These are phyloP conservation scores for Eumaeus atala DNA, from an alignment of 1,140 invertebrate genomes.

Conservation along the genomic window DNA sequence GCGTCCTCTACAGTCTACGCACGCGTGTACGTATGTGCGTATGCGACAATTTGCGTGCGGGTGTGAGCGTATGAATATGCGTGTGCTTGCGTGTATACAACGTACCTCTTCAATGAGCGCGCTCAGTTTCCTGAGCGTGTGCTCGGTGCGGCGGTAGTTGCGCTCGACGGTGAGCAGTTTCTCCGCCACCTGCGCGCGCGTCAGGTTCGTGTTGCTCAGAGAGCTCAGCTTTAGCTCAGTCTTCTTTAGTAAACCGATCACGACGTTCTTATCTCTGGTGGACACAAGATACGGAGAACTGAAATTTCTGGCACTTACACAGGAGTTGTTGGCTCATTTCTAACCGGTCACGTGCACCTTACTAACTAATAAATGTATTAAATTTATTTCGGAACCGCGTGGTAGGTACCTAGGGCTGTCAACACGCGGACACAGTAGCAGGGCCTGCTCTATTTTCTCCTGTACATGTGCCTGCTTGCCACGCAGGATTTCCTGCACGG, in stretches of 20 bases:
- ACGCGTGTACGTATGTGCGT: too few relatives aligned
- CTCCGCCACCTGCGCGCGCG: conserved; percentile 42
- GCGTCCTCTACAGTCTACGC: too few relatives aligned
- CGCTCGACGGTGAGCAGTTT: conserved; percentile 34
- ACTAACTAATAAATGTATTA: too few relatives aligned
- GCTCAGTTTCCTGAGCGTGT: conserved; percentile 31
- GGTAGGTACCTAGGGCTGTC: conserved; percentile 52
- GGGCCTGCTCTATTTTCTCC: conserved; percentile 39
- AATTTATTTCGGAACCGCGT: too few relatives aligned
- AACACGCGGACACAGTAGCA: conserved; percentile 54
- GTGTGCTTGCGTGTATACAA: not conserved
- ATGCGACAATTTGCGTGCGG: too few relatives aligned
- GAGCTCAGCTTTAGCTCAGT: conserved; percentile 46
- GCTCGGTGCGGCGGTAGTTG: conserved; percentile 33
- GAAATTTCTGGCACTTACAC: not conserved
- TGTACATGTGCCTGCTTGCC: conserved; percentile 47
- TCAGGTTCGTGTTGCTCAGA: conserved; percentile 40
- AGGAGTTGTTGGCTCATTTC: too few relatives aligned
- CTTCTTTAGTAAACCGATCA: conserved; percentile 48
- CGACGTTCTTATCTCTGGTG: conserved; percentile 36
- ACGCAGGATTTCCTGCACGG: conserved; percentile 42
- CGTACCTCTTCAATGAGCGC: conserved; percentile 28
- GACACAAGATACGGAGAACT: not conserved
- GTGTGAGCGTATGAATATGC: too few relatives aligned
- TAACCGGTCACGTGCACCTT: too few relatives aligned